A percentile compares a stretch with the other conserved stretches of the same genome.
Conservation (phyloP, 2,113 vertebrate species). For the Sphyrna mokarran region DNA sequence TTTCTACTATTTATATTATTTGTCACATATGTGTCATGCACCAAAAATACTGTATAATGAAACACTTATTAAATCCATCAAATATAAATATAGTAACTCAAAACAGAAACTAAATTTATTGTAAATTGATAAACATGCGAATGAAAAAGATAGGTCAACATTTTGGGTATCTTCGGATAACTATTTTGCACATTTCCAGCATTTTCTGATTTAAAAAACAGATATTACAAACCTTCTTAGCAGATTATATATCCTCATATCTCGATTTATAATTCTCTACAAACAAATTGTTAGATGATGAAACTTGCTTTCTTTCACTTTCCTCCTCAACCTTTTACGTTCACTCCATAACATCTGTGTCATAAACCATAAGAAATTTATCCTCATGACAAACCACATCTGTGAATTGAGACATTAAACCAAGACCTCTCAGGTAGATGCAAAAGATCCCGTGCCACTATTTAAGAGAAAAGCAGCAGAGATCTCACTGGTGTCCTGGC, state of each 20-base stretch:
- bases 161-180: neutral
- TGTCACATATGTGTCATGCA: neutral
- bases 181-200: neutral
- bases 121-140: neutral
- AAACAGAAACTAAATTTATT: neutral
- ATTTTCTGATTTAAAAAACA: neutral
- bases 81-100: neutral
- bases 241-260: neutral
- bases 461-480: neutral
- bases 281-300: neutral
- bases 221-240: neutral
- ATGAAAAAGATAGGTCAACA: neutral
- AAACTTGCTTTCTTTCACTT: neutral
- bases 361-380: neutral
- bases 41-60: neutral
- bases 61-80: neutral
- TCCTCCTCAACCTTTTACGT: neutral
- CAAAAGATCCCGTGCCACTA: neutral
- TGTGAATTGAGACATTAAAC: neutral
- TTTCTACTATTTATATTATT: neutral
- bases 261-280: neutral
- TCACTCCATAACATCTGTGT: neutral
- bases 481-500: neutral
- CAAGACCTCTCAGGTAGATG: neutral
- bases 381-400: neutral